Evolutionary conservation across 1,140 invertebrate species (phyloP), one percentile per base, ranked within the genome.

Genomic region (Cydia splendana): DNA sequence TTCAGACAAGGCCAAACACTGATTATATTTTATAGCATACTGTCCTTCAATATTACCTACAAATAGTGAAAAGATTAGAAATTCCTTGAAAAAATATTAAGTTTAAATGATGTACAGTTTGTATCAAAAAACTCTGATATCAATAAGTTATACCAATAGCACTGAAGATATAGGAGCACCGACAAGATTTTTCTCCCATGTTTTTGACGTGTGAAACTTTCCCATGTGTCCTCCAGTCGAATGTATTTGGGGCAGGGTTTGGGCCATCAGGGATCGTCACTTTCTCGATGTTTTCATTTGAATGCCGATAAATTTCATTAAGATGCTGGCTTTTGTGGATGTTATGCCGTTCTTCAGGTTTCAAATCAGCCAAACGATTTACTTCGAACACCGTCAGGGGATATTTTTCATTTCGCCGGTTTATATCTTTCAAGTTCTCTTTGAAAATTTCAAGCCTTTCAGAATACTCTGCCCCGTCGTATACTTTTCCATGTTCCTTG

Each of bases 381-480:
- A 30, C 7, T 30, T 6, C 12, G 13, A 30, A 67, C 2, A 67
- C 65, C 4, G 65, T 67, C 3, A 13, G 10, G 4, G 65, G 28
- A 13, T 13, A 30, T 6, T 15, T 30, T 30, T 28, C 28, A 30
- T 67, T 67, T 13, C 20, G 24, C 1, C 2, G 2, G 18, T 67
- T 67, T 15, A 28, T 30, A 15, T 67, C 65, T 34, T 30, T 67
- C 13, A 67, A 15, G 4, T 1, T 30, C 10, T 67, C 10, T 28
- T 67, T 67, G 65, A 67, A 67, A 30, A 30, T 67, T 10, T 30
- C 24, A 12, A 67, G 28, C 30, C 65, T 67, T 30, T 67, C 30
- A 1, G 10, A 15, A 67, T 30, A 67, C 18, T 67, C 65, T 15
- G 4, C 4, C 1, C 10, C 12, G 9, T 15, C 2, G 65, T 30